phyloP scores from a whole-genome alignment of 2,888 invertebrate species.

The Dasypolia templi region DNA sequence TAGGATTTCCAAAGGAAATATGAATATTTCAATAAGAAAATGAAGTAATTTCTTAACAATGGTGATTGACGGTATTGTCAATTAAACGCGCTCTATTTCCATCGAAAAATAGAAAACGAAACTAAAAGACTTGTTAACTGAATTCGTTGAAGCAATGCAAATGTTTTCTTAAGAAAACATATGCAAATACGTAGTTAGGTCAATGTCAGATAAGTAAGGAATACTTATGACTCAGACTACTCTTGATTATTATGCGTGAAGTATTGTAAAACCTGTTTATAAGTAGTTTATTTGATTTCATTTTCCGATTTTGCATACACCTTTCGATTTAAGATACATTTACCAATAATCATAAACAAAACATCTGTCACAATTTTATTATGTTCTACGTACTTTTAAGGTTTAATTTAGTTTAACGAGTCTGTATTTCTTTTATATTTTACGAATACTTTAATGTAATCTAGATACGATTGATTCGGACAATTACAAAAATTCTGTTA shows the following conservation, averaged over 20 bases:
- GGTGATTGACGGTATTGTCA: slow-evolving; percentile 31
- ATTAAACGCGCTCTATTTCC: slow-evolving; percentile 42
- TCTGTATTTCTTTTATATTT: background rate
- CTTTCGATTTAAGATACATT: slow-evolving; percentile 34
- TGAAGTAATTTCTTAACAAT: slow-evolving; percentile 28
- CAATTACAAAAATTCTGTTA: background rate
- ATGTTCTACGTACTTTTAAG: background rate
- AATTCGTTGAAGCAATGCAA: slow-evolving; percentile 30
- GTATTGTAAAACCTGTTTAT: slow-evolving; percentile 51
- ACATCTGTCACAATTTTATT: slow-evolving; percentile 1
- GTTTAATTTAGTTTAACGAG: background rate
- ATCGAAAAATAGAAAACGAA: slow-evolving; percentile 35
- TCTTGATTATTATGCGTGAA: slow-evolving; percentile 31
- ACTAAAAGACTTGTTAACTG: slow-evolving; percentile 6
- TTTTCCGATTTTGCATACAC: slow-evolving; percentile 23
- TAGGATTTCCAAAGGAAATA: background rate
- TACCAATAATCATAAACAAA: slow-evolving; percentile 4
- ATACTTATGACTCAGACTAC: slow-evolving; percentile 48
- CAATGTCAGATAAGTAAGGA: slow-evolving; percentile 53
- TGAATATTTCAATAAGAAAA: slow-evolving; percentile 5
- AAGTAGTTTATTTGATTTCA: slow-evolving; percentile 36
- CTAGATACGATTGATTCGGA: background rate
- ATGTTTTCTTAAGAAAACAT: slow-evolving; percentile 48
- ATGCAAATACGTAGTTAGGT: slow-evolving; percentile 48
- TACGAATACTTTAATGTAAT: background rate